These are phyloP conservation scores for Lethenteron reissneri DNA, from an alignment of 2,113 vertebrate species.

Conservation along the genomic window DNA sequence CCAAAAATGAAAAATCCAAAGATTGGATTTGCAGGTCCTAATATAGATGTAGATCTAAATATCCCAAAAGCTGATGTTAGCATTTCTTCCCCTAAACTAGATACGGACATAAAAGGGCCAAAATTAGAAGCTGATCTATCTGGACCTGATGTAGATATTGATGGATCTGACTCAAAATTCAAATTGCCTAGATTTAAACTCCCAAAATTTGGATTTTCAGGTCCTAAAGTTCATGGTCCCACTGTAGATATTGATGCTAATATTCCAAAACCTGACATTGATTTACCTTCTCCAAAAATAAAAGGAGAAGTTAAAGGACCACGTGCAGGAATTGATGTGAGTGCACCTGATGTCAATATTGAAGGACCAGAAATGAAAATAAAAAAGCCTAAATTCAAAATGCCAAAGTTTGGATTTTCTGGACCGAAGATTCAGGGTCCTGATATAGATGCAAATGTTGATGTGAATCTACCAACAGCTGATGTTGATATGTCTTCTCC, in stretches of 20 bases:
- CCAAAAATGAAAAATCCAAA: slow-evolving; percentile 22
- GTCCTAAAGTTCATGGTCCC: not conserved
- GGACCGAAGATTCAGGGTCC: not conserved
- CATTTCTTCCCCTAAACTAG: not conserved
- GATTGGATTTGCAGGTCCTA: slow-evolving; percentile 13
- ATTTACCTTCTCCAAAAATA: not conserved
- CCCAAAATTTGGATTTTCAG: slow-evolving; percentile 8
- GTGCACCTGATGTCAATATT: slow-evolving; percentile 6
- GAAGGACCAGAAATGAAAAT: not conserved
- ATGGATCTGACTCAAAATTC: slow-evolving; percentile 9
- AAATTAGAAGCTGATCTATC: not conserved
- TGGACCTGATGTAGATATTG: slow-evolving; percentile 12
- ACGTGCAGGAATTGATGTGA: not conserved
- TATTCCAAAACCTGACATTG: slow-evolving; percentile 7
- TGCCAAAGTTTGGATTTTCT: slow-evolving; percentile 13
- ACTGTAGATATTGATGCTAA: not conserved
- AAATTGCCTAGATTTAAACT: slow-evolving; percentile 10
- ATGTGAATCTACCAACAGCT: slow-evolving; percentile 17
- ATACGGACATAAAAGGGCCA: not conserved
- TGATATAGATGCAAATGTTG: slow-evolving; percentile 13
- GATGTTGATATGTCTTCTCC: not conserved
- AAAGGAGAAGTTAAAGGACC: not conserved
- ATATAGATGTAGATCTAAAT: slow-evolving; percentile 10
- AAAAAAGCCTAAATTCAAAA: not conserved
- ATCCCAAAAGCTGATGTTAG: slow-evolving; percentile 8